Base-by-base conservation (phyloP, 2,888 invertebrate genomes). In the Polyploca ridens region DNA sequence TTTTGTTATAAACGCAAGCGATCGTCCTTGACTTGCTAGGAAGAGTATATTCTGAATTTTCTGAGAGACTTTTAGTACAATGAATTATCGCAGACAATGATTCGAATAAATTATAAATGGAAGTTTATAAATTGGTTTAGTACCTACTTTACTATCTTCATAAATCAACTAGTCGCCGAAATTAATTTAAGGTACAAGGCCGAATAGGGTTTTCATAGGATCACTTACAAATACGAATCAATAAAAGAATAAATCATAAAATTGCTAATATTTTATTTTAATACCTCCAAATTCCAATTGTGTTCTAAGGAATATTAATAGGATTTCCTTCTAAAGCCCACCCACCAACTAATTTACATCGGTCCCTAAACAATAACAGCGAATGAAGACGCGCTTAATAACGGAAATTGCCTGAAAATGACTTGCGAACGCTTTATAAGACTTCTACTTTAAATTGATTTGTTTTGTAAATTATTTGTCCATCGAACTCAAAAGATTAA, bases 291-390 rank as follows among this genome's bases (percentile, higher is more conserved):
- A 66, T 71, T 66, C 66, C 71, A 69, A 69, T 72, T 75, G 69
- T 80, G 70, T 78, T 76, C 77, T 75, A 79, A 73, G 73, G 74
- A 82, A 80, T 84, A 83, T 86, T 86, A 86, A 87, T 86, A 82
- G 82, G 79, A 86, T 86, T 87, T 85, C 77, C 81, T 78, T 74
- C 71, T 72, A 70, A 80, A 83, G 74, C 75, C 77, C 78, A 77
- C 80, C 83, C 80, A 76, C 77, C 75, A 79, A 79, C 85, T 85
- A 87, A 89, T 89, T 89, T 89, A 85, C 86, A 89, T 87, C 75
- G 80, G 78, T 69, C 82, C 78, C 79, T 87, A 85, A 88, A 89
- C 85, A 89, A 88, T 88, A 88, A 86, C 84, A 82, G 69, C 69
- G 79, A 83, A 83, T 82, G 79, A 85, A 88, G 85, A 85, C 80